These are phyloP conservation scores for Amphiura filiformis DNA, from an alignment of 35 echinoderm and acorn worm species.

Conservation along the genomic window DNA sequence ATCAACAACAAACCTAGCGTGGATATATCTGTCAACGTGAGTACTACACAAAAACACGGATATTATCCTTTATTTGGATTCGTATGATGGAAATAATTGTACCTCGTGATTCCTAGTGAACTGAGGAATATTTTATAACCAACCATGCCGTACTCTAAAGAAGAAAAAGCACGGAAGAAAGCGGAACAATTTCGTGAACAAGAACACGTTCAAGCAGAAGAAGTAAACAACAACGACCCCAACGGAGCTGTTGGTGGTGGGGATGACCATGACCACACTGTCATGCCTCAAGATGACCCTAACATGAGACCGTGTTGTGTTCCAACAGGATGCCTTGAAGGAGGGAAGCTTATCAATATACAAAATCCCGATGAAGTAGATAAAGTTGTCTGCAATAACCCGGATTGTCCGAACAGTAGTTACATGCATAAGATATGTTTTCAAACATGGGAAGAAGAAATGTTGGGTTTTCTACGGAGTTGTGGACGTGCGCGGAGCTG, in stretches of 20 bases:
- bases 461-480: constrained; percentile 84
- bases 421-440: constrained; percentile 98
- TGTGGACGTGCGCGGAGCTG: constrained; percentile 95
- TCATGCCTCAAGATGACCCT: constrained; percentile 34
- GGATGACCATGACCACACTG: constrained; percentile 26
- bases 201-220: constrained; percentile 45
- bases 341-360: constrained; percentile 65
- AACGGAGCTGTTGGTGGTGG: not conserved
- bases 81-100: constrained; percentile 1
- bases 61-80: not conserved
- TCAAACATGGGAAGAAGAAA: constrained; percentile 86
- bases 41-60: not conserved
- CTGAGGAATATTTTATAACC: not conserved
- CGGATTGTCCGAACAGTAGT: constrained; percentile 69
- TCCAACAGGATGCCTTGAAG: constrained; percentile 70
- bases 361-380: constrained; percentile 84
- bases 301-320: constrained; percentile 75
- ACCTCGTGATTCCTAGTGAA: constrained; percentile 14
- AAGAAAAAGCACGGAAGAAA: constrained; percentile 75
- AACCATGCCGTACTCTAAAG: constrained; percentile 89
- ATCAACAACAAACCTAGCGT: constrained; percentile 24
- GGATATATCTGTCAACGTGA: not conserved
- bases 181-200: constrained; percentile 91
- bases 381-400: constrained; percentile 98
- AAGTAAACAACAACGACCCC: constrained; percentile 65